A percentile compares a stretch with the other conserved stretches of the same genome.
phyloP scores from a whole-genome alignment of 2,888 invertebrate genomes.

The Enoplolaimus lenunculus region DNA sequence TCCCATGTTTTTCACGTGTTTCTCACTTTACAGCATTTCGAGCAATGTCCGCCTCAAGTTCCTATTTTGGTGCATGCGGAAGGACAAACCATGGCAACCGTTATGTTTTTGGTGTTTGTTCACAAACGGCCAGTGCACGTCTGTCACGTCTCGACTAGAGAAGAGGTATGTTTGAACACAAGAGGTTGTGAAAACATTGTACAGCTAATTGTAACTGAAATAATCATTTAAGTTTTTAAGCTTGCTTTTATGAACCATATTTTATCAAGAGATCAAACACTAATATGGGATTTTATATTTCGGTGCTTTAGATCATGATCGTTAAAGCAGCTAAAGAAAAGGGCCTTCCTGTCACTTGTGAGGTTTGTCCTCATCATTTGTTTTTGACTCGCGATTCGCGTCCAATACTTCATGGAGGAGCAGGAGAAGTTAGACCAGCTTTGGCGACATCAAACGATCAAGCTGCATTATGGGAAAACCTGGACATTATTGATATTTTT shows the following conservation, averaged over 20 bases:
- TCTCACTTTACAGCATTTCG: constrained; percentile 54
- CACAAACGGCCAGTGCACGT: constrained; percentile 80
- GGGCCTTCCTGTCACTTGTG: constrained; percentile 74
- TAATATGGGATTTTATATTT: too few relatives aligned
- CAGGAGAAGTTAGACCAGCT: constrained; percentile 58
- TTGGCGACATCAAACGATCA: constrained; percentile 76
- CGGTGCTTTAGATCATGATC: constrained; percentile 56
- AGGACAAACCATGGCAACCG: constrained; percentile 81
- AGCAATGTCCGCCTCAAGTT: constrained; percentile 75
- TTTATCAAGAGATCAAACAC: too few relatives aligned
- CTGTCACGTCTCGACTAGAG: constrained; percentile 86
- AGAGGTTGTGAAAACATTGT: too few relatives aligned
- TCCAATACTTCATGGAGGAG: constrained; percentile 34
- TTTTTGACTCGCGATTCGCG: constrained; percentile 59
- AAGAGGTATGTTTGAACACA: too few relatives aligned
- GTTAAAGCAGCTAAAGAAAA: constrained; percentile 71
- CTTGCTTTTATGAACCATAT: too few relatives aligned
- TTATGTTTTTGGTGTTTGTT: constrained; percentile 70
- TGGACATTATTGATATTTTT: constrained; percentile 87
- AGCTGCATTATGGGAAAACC: constrained; percentile 91
- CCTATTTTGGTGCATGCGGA: constrained; percentile 95
- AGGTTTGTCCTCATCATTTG: constrained; percentile 94
- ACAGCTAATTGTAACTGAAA: too few relatives aligned
- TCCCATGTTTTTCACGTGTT: too few relatives aligned
- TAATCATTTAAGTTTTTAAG: too few relatives aligned